Conservation (phyloP, 1,140 invertebrate species). For the Zaprionus inermis region DNA sequence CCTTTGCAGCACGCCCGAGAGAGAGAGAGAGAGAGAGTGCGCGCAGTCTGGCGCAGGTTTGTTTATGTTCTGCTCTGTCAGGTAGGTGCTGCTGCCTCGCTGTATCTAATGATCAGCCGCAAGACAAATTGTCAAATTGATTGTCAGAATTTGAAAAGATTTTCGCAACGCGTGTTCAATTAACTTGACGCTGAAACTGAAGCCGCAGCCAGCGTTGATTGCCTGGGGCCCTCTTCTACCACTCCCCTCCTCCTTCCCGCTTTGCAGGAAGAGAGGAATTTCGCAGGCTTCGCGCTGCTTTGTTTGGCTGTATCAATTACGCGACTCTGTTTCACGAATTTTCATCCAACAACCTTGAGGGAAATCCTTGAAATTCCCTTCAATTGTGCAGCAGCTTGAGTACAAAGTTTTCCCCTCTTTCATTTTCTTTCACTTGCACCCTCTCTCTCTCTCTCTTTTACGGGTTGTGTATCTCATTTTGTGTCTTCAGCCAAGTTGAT, state of each 20-base stretch:
- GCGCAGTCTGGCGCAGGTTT: constrained; percentile 45
- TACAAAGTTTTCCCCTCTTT: constrained; percentile 2
- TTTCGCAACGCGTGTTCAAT: not conserved
- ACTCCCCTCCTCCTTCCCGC: constrained; percentile 35
- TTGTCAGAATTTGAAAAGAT: constrained; percentile 5
- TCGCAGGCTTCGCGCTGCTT: constrained; percentile 21
- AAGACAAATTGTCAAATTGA: constrained; percentile 4
- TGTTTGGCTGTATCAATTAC: constrained; percentile 69
- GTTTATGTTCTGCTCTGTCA: constrained; percentile 57
- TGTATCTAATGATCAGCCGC: not conserved
- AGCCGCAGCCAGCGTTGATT: not conserved
- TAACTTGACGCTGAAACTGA: not conserved
- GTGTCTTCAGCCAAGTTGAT: constrained; percentile 61
- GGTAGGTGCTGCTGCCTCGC: constrained; percentile 1
- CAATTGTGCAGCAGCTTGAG: constrained; percentile 8
- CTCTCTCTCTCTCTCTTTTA: constrained; percentile 19
- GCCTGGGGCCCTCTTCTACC: not conserved
- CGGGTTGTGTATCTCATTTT: constrained; percentile 9
- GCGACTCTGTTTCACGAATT: constrained; percentile 54
- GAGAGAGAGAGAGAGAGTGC: too few relatives aligned
- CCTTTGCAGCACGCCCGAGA: too few relatives aligned
- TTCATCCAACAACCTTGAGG: constrained; percentile 45
- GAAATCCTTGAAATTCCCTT: constrained; percentile 41
- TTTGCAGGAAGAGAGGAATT: constrained; percentile 3
- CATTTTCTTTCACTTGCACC: constrained; percentile 1